Percentiles rank a stretch among this genome's conserved stretches.
Conservation (phyloP, 2,113 vertebrate genomes). For the Laticauda laticaudata region DNA sequence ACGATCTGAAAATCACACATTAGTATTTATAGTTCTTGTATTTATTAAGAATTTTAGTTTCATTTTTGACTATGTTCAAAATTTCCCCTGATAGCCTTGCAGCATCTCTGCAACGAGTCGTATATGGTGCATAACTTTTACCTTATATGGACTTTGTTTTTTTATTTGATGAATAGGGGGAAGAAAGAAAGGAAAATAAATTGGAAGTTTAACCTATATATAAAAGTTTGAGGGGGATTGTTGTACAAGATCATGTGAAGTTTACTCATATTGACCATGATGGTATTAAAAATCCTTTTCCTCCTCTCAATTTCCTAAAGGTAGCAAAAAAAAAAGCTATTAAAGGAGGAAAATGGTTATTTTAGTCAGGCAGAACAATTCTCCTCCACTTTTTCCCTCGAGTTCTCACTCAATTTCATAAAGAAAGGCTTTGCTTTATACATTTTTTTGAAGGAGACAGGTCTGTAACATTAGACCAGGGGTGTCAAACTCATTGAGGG, state of each 20-base stretch:
- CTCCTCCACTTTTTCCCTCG: neutral
- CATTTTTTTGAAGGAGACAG: neutral
- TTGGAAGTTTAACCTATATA: neutral
- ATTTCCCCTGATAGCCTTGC: slow-evolving; percentile 22
- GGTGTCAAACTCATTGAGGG: too few relatives aligned
- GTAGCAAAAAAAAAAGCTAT: neutral
- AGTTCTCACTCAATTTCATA: neutral
- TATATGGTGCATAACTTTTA: neutral
- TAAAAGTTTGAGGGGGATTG: neutral
- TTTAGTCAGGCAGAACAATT: neutral
- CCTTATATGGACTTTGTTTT: neutral
- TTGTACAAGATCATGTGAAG: too few relatives aligned
- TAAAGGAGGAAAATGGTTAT: neutral
- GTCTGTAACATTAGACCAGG: neutral
- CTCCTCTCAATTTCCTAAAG: neutral
- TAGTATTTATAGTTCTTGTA: slow-evolving; percentile 18
- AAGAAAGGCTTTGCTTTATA: neutral
- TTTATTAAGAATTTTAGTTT: slow-evolving; percentile 29
- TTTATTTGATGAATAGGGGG: neutral
- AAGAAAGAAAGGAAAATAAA: neutral
- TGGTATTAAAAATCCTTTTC: neutral
- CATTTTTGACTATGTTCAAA: neutral
- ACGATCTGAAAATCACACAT: slow-evolving; percentile 45
- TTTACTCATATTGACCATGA: neutral
- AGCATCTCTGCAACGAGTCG: neutral